Evolutionary conservation across 1,140 invertebrate species (phyloP).

Genomic region (Lepeophtheirus salmonis): DNA sequence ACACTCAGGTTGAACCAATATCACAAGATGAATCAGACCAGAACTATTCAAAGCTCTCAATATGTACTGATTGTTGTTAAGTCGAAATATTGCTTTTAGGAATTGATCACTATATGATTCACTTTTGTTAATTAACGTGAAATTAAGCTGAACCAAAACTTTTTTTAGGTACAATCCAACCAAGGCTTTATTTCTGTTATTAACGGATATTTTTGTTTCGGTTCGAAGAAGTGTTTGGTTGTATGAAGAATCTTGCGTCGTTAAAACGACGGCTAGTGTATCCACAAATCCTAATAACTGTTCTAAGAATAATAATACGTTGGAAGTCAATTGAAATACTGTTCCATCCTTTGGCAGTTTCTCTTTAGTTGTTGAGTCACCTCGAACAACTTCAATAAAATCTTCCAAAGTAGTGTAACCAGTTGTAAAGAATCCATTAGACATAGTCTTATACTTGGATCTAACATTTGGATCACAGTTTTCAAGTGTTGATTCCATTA

Average conservation of each 20-base stretch:
- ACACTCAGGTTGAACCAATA: conserved; percentile 57
- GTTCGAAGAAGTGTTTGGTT: conserved; percentile 7
- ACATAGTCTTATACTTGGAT: conserved; percentile 10
- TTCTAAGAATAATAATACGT: conserved; percentile 40
- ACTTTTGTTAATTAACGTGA: conserved; percentile 61
- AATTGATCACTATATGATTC: conserved; percentile 58
- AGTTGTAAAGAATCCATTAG: conserved; percentile 1
- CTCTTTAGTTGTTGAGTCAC: conserved; percentile 45
- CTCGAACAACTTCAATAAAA: conserved; percentile 70
- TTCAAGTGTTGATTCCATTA: conserved; percentile 15
- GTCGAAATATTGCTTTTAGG: conserved; percentile 59
- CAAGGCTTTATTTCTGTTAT: conserved; percentile 38
- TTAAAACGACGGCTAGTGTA: conserved; percentile 44
- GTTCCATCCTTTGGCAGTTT: conserved; percentile 83
- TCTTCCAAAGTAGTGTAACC: conserved; percentile 49
- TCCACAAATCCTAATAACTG: conserved; percentile 41
- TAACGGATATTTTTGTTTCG: conserved; percentile 15
- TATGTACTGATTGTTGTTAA: conserved; percentile 86
- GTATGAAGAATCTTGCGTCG: conserved; percentile 35
- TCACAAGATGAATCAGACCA: conserved; percentile 54
- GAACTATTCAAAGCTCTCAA: conserved; percentile 67
- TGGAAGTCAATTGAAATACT: conserved; percentile 81
- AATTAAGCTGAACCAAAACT: conserved; percentile 61
- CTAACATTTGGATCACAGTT: background rate
- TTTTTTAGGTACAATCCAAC: conserved; percentile 61